A percentile compares a stretch with the other conserved stretches of the same genome.
phyloP scores from a whole-genome alignment of 30 jellyfish, hydroid and myxozoan species.

The Chironex yamaguchii region DNA sequence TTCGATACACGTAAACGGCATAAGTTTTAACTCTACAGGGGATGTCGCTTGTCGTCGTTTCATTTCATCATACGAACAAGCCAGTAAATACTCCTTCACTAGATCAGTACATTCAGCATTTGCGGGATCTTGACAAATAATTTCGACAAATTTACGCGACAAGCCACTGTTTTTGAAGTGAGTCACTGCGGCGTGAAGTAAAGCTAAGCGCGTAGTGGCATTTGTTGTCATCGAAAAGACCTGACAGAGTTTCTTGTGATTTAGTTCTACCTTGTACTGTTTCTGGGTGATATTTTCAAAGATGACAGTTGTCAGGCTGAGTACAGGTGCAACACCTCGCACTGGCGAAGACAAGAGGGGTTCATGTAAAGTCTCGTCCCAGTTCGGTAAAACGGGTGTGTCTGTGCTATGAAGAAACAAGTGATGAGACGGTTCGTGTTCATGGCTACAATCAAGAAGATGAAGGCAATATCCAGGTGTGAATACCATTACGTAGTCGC shows the following conservation, averaged over 20 bases:
- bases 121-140: conserved; percentile 92
- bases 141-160: conserved; percentile 68
- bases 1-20: conserved; percentile 74
- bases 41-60: conserved; percentile 12
- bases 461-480: conserved; percentile 76
- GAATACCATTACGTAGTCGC: conserved; percentile 78
- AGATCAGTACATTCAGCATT: conserved; percentile 77
- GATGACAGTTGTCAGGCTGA: conserved; percentile 46
- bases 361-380: conserved; percentile 3
- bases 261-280: conserved; percentile 56
- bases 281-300: conserved; percentile 68
- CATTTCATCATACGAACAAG: conserved; percentile 75
- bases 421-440: conserved; percentile 87
- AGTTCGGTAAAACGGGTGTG: conserved; percentile 27
- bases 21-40: conserved; percentile 54
- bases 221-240: conserved; percentile 65
- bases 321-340: conserved; percentile 62
- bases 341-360: conserved; percentile 39
- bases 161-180: conserved; percentile 73
- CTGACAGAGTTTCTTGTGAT: conserved; percentile 19
- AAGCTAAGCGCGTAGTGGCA: conserved; percentile 71
- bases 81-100: conserved; percentile 76
- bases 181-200: conserved; percentile 79
- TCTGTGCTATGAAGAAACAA: conserved; percentile 45
- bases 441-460: conserved; percentile 89